Base-by-base conservation (phyloP, 2,888 invertebrate species). In the Aradus depressus region DNA sequence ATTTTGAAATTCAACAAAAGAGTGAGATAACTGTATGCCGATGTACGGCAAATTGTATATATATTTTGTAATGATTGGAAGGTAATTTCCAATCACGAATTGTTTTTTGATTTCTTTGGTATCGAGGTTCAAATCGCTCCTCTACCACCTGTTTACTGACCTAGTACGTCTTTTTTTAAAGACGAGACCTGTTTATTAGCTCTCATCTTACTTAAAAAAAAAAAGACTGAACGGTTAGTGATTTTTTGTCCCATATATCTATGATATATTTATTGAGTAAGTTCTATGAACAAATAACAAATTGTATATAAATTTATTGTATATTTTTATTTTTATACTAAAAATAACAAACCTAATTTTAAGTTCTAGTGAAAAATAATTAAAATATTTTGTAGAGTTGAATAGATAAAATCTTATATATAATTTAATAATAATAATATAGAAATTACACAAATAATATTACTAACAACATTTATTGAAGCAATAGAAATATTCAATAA, bases 211-310 rank as follows among this genome's bases (percentile, higher is more conserved):
- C 18, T 22, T 35, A 18, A 4, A 22, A 39, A 35, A 45, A 51
- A 35, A 39, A 25, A 39, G 44, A 51, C 51, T 53, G 59, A 59
- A 68, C 69, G 73, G 72, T 73, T 73, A 76, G 81, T 81, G 80
- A 80, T 78, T 78, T 78, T 85, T 47, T 77, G 81, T 84, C 85
- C 86, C 86, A 90, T 90, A 90, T 90, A 90, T 90, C 90, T 86
- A 89, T 90, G 90, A 90, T 90, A 90, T 90, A 89, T 89, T 80
- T 79, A 70, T 70, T 71, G 72, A 75, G 89, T 90, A 90, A 82
- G 90, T 90, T 90, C 90, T 87, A 84, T 90, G 90, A 90, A 90
- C 90, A 66, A 58, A 54, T 52, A 43, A 47, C 37, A 25, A 37
- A 35, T 22, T 8, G 37, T 47, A 38, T 47, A 47, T 19, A 47